phyloP scores from a whole-genome alignment of 2,113 vertebrate genomes.

The Hyperopisus bebe region DNA sequence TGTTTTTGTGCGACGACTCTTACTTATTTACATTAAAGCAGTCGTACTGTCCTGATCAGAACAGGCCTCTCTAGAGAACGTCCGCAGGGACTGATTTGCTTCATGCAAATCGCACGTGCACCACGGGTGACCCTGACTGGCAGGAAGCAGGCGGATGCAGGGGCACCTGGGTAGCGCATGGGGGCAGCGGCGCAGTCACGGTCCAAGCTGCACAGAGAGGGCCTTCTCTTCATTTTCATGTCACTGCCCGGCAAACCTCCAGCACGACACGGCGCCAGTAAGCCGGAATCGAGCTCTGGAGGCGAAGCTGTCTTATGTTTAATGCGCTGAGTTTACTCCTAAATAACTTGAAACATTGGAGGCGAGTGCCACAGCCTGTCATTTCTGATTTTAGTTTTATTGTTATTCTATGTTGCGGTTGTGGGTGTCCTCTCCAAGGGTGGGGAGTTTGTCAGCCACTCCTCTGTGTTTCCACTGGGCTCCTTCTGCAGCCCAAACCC shows the following conservation, averaged over 20 bases:
- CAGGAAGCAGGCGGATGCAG: not conserved
- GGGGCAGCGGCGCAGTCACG: no score
- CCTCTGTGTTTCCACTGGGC: not conserved
- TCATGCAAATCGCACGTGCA: not conserved
- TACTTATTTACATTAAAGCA: not conserved
- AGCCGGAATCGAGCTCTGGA: not conserved
- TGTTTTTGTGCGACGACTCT: not conserved
- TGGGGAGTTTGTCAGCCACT: not conserved
- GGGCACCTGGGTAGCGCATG: no score
- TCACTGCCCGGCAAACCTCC: not conserved
- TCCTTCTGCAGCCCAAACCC: not conserved
- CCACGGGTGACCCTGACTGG: not conserved
- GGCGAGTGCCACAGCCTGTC: not conserved
- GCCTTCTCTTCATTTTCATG: not conserved
- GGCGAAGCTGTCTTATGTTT: not conserved
- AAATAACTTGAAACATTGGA: not conserved
- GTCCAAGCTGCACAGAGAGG: not conserved
- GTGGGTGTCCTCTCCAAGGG: not conserved
- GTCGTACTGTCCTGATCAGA: not conserved
- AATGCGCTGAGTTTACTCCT: not conserved
- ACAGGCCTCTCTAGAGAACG: not conserved
- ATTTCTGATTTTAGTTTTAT: not conserved
- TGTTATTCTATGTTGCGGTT: not conserved
- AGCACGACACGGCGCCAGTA: not conserved
- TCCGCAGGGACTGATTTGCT: not conserved